A percentile compares a stretch with the other conserved stretches of the same genome.
These are phyloP conservation scores for Catharus ustulatus DNA, from an alignment of 2,797 vertebrate species.

Conservation along the genomic window DNA sequence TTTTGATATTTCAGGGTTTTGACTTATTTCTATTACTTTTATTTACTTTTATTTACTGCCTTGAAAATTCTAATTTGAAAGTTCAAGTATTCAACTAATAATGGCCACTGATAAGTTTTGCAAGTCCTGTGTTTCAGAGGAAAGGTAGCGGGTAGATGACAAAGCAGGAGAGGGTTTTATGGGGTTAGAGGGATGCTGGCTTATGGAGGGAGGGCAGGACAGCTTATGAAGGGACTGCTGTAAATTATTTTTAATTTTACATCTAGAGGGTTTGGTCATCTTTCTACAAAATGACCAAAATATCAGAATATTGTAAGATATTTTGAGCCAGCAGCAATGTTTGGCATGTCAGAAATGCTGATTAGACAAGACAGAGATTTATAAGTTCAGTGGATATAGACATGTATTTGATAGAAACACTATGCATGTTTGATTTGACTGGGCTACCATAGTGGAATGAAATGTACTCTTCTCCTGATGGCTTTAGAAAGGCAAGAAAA, in stretches of 20 bases:
- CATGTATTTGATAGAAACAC: neutral
- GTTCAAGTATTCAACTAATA: neutral
- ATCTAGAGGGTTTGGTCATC: neutral
- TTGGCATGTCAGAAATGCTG: constrained; percentile 3
- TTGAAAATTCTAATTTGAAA: neutral
- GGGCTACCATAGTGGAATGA: neutral
- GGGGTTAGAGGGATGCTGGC: neutral
- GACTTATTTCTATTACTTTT: neutral
- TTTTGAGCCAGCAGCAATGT: neutral
- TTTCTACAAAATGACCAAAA: neutral
- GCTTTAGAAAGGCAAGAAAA: neutral
- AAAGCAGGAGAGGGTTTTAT: neutral
- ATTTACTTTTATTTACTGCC: neutral
- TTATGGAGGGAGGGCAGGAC: neutral
- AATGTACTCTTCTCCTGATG: neutral
- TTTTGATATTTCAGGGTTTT: neutral
- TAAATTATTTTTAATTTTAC: neutral
- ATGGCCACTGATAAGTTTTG: neutral
- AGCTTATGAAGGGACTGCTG: neutral
- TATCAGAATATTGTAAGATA: neutral
- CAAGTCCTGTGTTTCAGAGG: neutral
- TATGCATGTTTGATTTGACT: neutral
- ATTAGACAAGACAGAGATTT: constrained; percentile 10
- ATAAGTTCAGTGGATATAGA: neutral
- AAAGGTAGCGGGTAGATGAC: neutral